Evolutionary conservation across 2,113 vertebrate genomes (phyloP), one percentile per base, ranked within the genome.

Genomic region (Microtus richardsoni): DNA sequence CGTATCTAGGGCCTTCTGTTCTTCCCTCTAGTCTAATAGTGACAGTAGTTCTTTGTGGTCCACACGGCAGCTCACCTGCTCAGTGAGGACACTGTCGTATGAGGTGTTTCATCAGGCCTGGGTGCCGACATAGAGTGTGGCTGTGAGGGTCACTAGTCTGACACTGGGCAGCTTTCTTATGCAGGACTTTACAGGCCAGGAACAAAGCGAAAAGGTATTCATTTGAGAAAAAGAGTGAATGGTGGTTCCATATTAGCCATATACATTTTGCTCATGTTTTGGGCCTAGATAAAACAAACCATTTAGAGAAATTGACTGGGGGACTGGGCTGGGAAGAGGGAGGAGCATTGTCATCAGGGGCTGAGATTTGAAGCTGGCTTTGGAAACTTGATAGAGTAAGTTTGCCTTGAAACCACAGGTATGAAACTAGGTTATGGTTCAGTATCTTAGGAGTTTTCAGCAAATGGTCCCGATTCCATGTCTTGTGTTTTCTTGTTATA

Each of bases 251-350:
- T 52, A 12, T 94, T 49, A 96, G 47, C 30, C 14, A 7, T 83
- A n/a, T 83, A 87, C 58, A 89, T 60, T 91, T 78, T 70, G 74
- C 39, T 80, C 74, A 89, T 7, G 47, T 89, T 88, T 88, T 86
- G 62, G 74, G 89, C 73, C 24, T 4, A 70, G 26, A 58, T 73
- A 70, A 92, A 62, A 78, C 62, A 94, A 87, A 66, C 2, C 2
- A 22, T 87, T 94, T 54, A 19, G 24, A 91, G 52, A 94, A 88
- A 73, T 66, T n/a, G 66, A 30, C 26, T 60, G 60, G 28, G 88
- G 83, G 22, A 82, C 11, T 28, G n/a, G 24, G 1, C 58, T 49
- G 21, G 54, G 41, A 30, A 62, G 39, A 64, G n/a, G 8, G 5
- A 5, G 2, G 36, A 36, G 10, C 64, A 16, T 49, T 88, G 33